Evolutionary conservation across 2,888 invertebrate species (phyloP), one percentile per base, ranked within the genome.

Genomic region (Acleris emargana): DNA sequence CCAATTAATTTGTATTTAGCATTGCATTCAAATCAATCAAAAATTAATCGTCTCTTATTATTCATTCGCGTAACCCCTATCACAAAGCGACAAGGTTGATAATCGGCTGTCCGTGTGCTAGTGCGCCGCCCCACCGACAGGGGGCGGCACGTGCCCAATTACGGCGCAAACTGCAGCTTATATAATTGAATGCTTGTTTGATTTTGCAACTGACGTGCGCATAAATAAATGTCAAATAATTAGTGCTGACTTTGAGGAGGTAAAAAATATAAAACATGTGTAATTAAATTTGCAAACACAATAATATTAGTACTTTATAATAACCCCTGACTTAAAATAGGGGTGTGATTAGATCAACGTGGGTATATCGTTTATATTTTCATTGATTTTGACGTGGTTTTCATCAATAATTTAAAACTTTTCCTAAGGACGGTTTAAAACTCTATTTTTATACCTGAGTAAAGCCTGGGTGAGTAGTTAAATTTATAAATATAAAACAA

Each of bases 161-260:
- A 88, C 73, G 55, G 71, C 70, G 71, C 79, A 75, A 83, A 82
- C 77, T 79, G 75, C 77, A 75, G 80, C 17, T 80, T 79, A 80
- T 85, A 86, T 89, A 89, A 90, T 89, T 89, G 88, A 88, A 84
- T 83, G 88, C 79, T 85, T 86, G 86, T 89, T 89, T 89, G 87
- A 84, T 81, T 87, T 82, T 80, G 79, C 82, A 86, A 87, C 88
- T 86, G 90, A 87, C 85, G 84, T 84, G 67, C 69, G 71, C 70
- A 70, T 69, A 71, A 72, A 72, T 69, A 69, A 62, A 68, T 58
- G 53, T 62, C 51, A 57, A 58, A 53, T 55, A 62, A 57, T 61
- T 53, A 58, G 58, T 62, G 49, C 52, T 64, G 66, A 57, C 66
- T 61, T 25, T 11, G n/a, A 49, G 32, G 47, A 28, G 54, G 50